Evolutionary conservation across 2,797 vertebrate species (phyloP), one percentile per base, ranked within the genome.

Genomic region (Pantherophis vulpinus): DNA sequence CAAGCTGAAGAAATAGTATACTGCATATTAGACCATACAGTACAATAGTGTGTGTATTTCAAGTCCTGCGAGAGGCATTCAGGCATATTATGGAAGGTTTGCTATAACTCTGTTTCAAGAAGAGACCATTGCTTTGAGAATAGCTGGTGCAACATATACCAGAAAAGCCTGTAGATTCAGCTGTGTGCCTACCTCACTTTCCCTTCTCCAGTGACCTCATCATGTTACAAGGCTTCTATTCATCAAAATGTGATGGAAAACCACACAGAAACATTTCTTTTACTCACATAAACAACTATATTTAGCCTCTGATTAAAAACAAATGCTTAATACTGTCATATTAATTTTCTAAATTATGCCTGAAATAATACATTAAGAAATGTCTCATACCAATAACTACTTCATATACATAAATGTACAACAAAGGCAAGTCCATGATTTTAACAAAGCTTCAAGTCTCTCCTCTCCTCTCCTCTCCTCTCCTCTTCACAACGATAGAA

Each of bases 191-290:
- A 98, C 98, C 98, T 99, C 98, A 99, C 98, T 98, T 98, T 98
- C 98, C 98, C 97, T 98, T 97, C 97, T 98, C 97, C 96, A 95
- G 98, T 99, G 99, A 99, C 99, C 98, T 99, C 99, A 99, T 97
- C 98, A 97, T 91, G 96, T 95, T 97, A 99, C 99, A 99, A 99
- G 99, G 98, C 98, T 98, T 98, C 98, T 98, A 99, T 99, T 99
- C 99, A 99, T 98, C 97, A 97, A 98, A 98, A 98, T 98, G 98
- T 98, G 95, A 97, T 97, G 97, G 97, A 98, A 97, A 97, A 93
- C 96, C 97, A 98, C 98, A 97, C 96, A 98, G 98, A 99, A 98
- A 99, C 98, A 98, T 98, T 98, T 98, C 98, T 98, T 98, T 99
- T 98, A 98, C 97, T 97, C 97, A 97, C 97, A 98, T 97, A 98